Evolutionary conservation across 2,797 vertebrate genomes (phyloP).

Genomic region (Cygnus olor): DNA sequence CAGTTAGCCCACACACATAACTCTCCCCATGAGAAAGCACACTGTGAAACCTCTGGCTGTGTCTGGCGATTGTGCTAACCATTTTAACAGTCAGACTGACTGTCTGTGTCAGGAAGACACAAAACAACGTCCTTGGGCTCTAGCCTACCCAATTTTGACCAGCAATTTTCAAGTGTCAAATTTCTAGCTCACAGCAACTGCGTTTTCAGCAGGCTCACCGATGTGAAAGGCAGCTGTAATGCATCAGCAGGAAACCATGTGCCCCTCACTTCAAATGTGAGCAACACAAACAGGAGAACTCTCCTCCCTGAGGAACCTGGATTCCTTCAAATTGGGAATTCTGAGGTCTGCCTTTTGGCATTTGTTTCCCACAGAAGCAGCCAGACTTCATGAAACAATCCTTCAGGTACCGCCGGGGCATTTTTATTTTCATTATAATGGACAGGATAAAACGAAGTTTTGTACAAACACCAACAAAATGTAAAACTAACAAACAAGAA

Average conservation of each 20-base stretch:
- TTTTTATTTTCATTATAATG: neutral
- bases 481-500: neutral
- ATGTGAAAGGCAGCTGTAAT: neutral
- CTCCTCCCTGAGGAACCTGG: neutral
- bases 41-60: neutral
- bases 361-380: neutral
- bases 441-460: neutral
- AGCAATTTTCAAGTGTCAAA: neutral
- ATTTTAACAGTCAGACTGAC: neutral
- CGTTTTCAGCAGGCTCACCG: neutral
- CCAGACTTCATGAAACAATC: neutral
- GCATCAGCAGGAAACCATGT: neutral
- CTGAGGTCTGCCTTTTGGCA: neutral
- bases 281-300: neutral
- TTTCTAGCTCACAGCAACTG: slow-evolving; percentile 2
- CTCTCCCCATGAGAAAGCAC: neutral
- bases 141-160: neutral
- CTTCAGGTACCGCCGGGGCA: neutral
- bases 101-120: neutral
- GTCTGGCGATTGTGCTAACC: neutral
- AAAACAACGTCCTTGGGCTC: neutral
- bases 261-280: neutral
- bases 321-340: neutral
- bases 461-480: neutral
- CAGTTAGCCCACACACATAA: neutral